Conservation (phyloP, 2,888 invertebrate species). For the Eristalis arbustorum region DNA sequence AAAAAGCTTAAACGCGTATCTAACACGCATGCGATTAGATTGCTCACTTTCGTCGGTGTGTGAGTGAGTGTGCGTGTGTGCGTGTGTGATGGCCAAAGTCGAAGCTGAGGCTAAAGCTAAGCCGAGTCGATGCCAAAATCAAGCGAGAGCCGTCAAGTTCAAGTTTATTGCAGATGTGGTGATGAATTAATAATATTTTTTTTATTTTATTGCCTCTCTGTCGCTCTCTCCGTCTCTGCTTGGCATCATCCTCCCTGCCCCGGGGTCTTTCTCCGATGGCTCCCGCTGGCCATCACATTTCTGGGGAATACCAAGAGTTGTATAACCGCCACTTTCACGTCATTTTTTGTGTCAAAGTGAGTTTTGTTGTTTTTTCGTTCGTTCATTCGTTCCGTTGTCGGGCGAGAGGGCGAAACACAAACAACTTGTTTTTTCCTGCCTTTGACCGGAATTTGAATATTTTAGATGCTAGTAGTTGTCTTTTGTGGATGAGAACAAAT, state of each 20-base stretch:
- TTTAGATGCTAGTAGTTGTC: neutral
- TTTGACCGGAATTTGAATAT: neutral
- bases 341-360: slow-evolving; percentile 37
- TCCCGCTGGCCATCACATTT: slow-evolving; percentile 38
- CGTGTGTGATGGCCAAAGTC: neutral
- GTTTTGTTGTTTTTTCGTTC: slow-evolving; percentile 6
- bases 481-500: neutral
- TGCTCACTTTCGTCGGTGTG: neutral
- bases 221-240: neutral
- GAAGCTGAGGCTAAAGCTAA: neutral
- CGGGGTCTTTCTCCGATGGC: neutral
- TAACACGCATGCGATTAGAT: slow-evolving; percentile 57
- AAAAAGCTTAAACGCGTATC: slow-evolving; percentile 35
- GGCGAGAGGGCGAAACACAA: neutral
- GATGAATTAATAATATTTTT: slow-evolving; percentile 62
- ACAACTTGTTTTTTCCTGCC: neutral
- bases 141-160: slow-evolving; percentile 61
- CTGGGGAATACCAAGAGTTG: slow-evolving; percentile 69
- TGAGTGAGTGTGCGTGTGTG: neutral
- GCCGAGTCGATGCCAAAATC: neutral
- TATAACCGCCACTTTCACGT: slow-evolving; percentile 67
- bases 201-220: neutral
- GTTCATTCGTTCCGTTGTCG: neutral
- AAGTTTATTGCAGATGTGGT: slow-evolving; percentile 69
- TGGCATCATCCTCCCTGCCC: neutral